phyloP scores from a whole-genome alignment of 1,140 invertebrate species.

The Periplaneta americana region DNA sequence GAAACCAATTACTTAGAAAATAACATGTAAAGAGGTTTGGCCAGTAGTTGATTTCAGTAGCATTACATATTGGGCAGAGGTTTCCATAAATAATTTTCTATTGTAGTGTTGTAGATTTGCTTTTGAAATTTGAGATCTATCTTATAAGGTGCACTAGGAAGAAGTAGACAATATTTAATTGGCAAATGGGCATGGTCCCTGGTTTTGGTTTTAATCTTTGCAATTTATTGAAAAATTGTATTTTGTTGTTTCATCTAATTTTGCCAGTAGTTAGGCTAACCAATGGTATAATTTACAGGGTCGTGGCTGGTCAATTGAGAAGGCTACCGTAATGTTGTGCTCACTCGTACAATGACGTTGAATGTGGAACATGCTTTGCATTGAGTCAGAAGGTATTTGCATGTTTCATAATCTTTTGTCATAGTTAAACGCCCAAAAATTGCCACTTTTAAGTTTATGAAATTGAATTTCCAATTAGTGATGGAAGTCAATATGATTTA shows the following conservation, averaged over 20 bases:
- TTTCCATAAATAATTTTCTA: no score
- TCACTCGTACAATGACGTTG: not conserved
- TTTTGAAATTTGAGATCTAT: no score
- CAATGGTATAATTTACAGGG: not conserved
- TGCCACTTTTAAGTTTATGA: not conserved
- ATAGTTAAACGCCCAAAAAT: not conserved
- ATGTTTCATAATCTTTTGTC: conserved; percentile 10
- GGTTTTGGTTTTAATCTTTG: not conserved
- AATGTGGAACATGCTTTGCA: conserved; percentile 3
- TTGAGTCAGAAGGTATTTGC: conserved; percentile 6
- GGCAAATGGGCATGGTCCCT: no score
- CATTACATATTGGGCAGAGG: no score
- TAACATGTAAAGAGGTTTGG: no score
- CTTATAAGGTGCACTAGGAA: no score
- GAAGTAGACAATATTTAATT: no score
- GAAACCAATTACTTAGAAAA: no score
- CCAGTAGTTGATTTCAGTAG: no score
- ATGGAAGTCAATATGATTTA: not conserved
- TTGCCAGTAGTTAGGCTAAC: conserved; percentile 1
- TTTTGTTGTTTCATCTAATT: not conserved
- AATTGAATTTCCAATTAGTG: not conserved
- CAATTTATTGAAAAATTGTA: not conserved
- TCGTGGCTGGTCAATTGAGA: conserved; percentile 3
- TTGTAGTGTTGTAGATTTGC: no score
- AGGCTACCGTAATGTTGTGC: not conserved